phyloP scores from a whole-genome alignment of 2,888 invertebrate genomes.

The Pecten maximus region DNA sequence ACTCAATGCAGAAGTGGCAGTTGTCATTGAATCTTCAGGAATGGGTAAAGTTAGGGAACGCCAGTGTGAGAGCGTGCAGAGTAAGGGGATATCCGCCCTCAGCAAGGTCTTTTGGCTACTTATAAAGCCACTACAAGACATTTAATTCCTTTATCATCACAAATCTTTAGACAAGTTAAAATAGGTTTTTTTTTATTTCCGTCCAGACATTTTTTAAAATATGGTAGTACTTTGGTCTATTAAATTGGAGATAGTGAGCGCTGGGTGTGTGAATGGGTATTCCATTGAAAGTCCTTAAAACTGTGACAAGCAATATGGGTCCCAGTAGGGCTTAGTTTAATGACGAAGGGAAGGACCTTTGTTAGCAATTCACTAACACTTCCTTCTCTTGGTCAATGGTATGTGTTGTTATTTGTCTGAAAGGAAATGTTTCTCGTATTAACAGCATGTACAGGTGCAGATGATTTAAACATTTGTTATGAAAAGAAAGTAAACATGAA shows the following conservation, averaged over 20 bases:
- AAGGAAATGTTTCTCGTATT: constrained; percentile 1
- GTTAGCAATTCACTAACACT: neutral
- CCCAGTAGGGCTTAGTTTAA: neutral
- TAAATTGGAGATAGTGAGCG: neutral
- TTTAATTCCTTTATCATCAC: constrained; percentile 12
- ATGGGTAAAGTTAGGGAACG: neutral
- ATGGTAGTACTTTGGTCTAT: neutral
- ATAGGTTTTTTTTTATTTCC: neutral
- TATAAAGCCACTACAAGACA: neutral
- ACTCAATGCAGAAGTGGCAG: neutral
- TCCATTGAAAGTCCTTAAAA: neutral
- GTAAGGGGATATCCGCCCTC: neutral
- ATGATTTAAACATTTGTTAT: constrained; percentile 26
- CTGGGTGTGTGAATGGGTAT: neutral
- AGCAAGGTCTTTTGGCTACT: neutral
- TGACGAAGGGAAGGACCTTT: neutral
- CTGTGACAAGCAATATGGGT: neutral
- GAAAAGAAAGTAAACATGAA: constrained; percentile 27
- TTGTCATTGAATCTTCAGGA: neutral
- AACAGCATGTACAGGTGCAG: neutral
- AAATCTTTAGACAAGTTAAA: neutral
- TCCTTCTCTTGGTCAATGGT: neutral
- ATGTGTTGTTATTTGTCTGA: neutral
- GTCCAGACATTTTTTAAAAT: constrained; percentile 1
- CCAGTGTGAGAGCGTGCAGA: neutral